phyloP scores from a whole-genome alignment of 2,797 vertebrate species.

The Neoniphon sammara region DNA sequence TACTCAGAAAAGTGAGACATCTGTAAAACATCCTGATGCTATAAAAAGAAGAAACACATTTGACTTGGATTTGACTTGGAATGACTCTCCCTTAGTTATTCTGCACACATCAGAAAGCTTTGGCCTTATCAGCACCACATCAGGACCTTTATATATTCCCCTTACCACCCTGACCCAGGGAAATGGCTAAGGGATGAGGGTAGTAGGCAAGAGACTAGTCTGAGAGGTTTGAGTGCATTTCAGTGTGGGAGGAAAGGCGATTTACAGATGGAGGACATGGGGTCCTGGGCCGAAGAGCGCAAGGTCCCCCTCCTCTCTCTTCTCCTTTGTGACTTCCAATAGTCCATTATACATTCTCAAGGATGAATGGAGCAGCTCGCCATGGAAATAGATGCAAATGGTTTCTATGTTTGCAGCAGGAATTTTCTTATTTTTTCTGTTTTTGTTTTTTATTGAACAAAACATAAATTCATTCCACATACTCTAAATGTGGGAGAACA shows the following conservation, averaged over 20 bases:
- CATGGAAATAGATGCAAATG: background rate
- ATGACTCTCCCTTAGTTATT: conserved; percentile 5
- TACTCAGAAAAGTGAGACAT: background rate
- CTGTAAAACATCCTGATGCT: too few relatives aligned
- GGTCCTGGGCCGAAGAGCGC: background rate
- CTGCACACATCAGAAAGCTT: conserved; percentile 22
- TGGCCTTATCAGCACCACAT: conserved; percentile 18
- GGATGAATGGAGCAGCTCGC: background rate
- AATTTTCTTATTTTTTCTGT: background rate
- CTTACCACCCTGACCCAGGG: conserved; percentile 5
- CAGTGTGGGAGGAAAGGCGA: background rate
- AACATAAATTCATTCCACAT: too few relatives aligned
- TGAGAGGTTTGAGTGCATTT: background rate
- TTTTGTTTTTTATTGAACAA: too few relatives aligned
- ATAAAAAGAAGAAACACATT: background rate
- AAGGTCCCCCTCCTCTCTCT: background rate
- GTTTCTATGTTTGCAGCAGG: background rate
- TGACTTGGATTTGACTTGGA: conserved; percentile 31
- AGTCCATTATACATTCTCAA: conserved; percentile 1
- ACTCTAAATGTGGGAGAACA: too few relatives aligned
- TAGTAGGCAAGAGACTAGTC: background rate
- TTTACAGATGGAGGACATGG: background rate
- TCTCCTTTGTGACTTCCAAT: conserved; percentile 4
- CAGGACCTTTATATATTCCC: background rate
- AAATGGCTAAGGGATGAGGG: background rate